These are phyloP conservation scores for Dicaeum eximium DNA, from an alignment of 2,113 vertebrate genomes.

Conservation along the genomic window DNA sequence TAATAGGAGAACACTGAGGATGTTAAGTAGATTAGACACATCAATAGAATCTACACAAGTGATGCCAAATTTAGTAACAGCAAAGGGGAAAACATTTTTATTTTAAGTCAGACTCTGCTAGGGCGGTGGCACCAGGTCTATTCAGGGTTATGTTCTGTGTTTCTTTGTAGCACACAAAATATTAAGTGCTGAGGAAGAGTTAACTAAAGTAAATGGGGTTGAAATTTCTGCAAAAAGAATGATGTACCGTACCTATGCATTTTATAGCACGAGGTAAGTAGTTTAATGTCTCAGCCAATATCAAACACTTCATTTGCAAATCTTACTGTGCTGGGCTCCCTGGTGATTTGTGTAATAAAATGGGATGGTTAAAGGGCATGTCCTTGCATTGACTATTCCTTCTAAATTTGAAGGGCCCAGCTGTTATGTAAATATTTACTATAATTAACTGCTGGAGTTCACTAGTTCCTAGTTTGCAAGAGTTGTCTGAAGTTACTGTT, in stretches of 20 bases:
- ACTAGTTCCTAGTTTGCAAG: conserved; percentile 64
- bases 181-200: conserved; percentile 20
- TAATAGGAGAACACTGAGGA: conserved; percentile 33
- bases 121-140: neutral
- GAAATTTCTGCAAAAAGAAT: conserved; percentile 65
- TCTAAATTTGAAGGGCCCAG: conserved; percentile 67
- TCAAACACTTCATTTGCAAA: conserved; percentile 81
- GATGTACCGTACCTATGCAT: conserved; percentile 67
- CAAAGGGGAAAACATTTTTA: conserved; percentile 27
- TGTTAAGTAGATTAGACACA: conserved; percentile 61
- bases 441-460: conserved; percentile 76
- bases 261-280: conserved; percentile 74
- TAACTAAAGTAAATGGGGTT: conserved; percentile 52
- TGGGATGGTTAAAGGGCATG: conserved; percentile 77
- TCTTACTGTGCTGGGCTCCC: conserved; percentile 71
- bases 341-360: conserved; percentile 74
- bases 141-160: neutral
- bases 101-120: conserved; percentile 33
- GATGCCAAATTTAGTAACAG: conserved; percentile 54
- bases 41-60: conserved; percentile 55
- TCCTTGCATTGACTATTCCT: conserved; percentile 78
- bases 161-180: neutral
- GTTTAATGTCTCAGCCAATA: conserved; percentile 76
- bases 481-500: conserved; percentile 47
- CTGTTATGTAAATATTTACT: conserved; percentile 79